Evolutionary conservation across 2,797 vertebrate species (phyloP).

Genomic region (Coregonus suidteri): DNA sequence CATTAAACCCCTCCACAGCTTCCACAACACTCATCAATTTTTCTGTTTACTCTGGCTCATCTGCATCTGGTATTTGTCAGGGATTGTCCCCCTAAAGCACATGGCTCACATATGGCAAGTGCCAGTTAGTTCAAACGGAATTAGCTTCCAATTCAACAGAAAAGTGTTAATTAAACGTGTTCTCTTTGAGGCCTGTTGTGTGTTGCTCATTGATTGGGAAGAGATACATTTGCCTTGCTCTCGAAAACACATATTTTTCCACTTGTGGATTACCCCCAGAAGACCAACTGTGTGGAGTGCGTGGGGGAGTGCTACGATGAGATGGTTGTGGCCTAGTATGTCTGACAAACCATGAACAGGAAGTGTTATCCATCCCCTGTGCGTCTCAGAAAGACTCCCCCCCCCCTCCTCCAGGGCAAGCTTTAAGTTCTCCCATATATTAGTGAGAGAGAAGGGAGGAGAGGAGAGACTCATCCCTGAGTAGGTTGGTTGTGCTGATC

Average conservation of each 20-base stretch:
- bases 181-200: slow-evolving; percentile 12
- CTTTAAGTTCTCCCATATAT: slow-evolving; percentile 29
- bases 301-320: background rate
- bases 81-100: background rate
- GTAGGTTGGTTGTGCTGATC: slow-evolving; percentile 11
- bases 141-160: slow-evolving; percentile 20
- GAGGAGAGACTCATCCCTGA: slow-evolving; percentile 6
- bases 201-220: background rate
- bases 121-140: slow-evolving; percentile 31
- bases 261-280: slow-evolving; percentile 6
- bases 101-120: slow-evolving; percentile 11
- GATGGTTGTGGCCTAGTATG: background rate
- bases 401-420: background rate
- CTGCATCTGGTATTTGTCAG: background rate
- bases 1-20: background rate
- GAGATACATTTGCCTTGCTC: background rate
- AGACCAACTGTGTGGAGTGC: background rate
- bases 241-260: background rate
- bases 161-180: slow-evolving; percentile 25
- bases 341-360: background rate
- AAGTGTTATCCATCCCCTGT: background rate
- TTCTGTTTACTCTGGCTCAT: slow-evolving; percentile 25
- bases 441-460: slow-evolving; percentile 17
- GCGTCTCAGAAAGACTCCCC: background rate
- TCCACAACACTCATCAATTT: slow-evolving; percentile 14